Evolutionary conservation across 2,888 invertebrate species (phyloP).

Genomic region (Emesis russula): DNA sequence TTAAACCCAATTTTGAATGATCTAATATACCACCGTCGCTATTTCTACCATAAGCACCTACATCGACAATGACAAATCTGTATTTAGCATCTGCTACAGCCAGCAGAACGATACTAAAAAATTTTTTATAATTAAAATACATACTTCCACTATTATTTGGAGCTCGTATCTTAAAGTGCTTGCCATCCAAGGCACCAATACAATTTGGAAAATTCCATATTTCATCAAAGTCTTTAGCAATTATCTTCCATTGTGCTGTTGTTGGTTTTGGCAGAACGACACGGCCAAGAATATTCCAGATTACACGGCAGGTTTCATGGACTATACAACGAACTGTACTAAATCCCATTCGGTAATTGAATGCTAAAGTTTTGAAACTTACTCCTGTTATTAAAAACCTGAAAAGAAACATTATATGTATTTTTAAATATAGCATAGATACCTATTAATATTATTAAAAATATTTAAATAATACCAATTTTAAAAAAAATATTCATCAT

Average conservation of each 20-base stretch:
- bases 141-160: constrained; percentile 66
- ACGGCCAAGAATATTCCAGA: constrained; percentile 49
- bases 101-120: constrained; percentile 73
- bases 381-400: constrained; percentile 74
- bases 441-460: constrained; percentile 69
- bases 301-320: constrained; percentile 53
- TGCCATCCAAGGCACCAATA: constrained; percentile 78
- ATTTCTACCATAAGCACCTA: constrained; percentile 67
- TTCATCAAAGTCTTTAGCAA: constrained; percentile 60
- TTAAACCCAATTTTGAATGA: constrained; percentile 42
- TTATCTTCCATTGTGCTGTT: constrained; percentile 58
- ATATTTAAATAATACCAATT: constrained; percentile 65
- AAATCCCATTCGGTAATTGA: constrained; percentile 77
- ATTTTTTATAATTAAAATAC: constrained; percentile 76
- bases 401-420: constrained; percentile 64
- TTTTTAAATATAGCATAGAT: constrained; percentile 76
- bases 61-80: constrained; percentile 67
- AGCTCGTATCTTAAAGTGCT: constrained; percentile 75
- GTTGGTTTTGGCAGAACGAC: constrained; percentile 66
- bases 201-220: constrained; percentile 79
- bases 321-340: constrained; percentile 72
- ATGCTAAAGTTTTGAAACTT: constrained; percentile 76
- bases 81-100: constrained; percentile 67
- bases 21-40: constrained; percentile 65
- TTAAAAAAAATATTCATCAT: constrained; percentile 51